Percentiles rank a stretch among this genome's conserved stretches.
Evolutionary conservation across 2,797 vertebrate species (phyloP).

Genomic region (Crenuchus spilurus): DNA sequence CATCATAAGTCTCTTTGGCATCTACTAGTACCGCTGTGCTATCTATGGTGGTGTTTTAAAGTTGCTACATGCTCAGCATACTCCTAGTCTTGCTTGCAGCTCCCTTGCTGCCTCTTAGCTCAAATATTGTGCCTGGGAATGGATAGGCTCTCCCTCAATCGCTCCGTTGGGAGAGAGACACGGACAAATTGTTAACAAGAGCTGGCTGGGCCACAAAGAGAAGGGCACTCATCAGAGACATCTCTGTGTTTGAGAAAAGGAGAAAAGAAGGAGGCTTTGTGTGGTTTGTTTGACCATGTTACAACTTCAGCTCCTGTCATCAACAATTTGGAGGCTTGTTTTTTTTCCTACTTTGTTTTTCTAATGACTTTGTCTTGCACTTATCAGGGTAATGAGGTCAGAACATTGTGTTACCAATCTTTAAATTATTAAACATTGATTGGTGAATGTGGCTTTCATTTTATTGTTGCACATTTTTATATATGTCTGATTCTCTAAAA

Average conservation of each 20-base stretch:
- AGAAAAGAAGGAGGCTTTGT: slow-evolving; percentile 39
- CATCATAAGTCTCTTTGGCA: slow-evolving; percentile 17
- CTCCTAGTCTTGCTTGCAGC: slow-evolving; percentile 23
- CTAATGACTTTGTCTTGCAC: neutral
- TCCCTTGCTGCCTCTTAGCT: slow-evolving; percentile 52
- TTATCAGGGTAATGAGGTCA: slow-evolving; percentile 16
- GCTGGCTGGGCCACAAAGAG: slow-evolving; percentile 28
- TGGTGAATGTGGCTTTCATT: neutral
- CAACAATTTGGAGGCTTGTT: neutral
- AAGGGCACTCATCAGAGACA: slow-evolving; percentile 34
- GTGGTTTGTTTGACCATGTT: slow-evolving; percentile 17
- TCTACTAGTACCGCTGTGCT: neutral
- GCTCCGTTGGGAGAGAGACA: slow-evolving; percentile 46
- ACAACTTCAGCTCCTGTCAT: slow-evolving; percentile 5
- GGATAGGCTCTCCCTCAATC: slow-evolving; percentile 46
- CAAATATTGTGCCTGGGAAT: slow-evolving; percentile 44
- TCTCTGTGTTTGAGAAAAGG: slow-evolving; percentile 30
- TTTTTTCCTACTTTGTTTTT: neutral
- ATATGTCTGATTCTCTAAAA: neutral
- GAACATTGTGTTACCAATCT: neutral
- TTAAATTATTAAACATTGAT: neutral
- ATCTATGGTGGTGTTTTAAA: slow-evolving; percentile 27
- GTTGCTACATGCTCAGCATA: slow-evolving; percentile 14
- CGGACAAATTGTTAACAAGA: slow-evolving; percentile 54
- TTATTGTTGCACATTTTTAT: neutral